Evolutionary conservation across 2,888 invertebrate species (phyloP).

Genomic region (Megastigmus dorsalis): DNA sequence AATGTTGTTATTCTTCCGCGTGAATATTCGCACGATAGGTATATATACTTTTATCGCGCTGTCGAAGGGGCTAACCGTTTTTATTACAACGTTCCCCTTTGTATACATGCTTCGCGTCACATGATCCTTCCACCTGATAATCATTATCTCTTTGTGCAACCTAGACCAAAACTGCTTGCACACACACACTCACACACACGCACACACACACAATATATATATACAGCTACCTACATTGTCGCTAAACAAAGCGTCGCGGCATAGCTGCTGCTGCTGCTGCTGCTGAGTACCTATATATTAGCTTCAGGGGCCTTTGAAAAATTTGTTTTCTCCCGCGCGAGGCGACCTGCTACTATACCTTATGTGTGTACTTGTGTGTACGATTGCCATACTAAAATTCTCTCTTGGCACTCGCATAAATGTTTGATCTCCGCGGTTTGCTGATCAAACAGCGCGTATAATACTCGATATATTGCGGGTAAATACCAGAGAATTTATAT

Average conservation of each 20-base stretch:
- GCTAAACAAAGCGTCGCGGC: too few relatives aligned
- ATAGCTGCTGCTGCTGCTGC: neutral
- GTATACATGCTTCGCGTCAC: neutral
- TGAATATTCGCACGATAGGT: too few relatives aligned
- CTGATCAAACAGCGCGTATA: conserved; percentile 16
- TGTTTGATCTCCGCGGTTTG: neutral
- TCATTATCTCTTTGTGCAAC: conserved; percentile 24
- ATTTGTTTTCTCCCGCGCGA: neutral
- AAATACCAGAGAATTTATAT: too few relatives aligned
- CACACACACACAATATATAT: too few relatives aligned
- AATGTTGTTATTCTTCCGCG: too few relatives aligned
- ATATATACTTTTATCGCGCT: too few relatives aligned
- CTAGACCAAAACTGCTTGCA: neutral
- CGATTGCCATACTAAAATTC: neutral
- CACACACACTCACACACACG: too few relatives aligned
- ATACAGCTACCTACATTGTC: neutral
- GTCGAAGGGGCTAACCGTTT: too few relatives aligned
- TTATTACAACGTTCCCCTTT: too few relatives aligned
- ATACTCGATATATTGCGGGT: neutral
- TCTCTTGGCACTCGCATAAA: neutral
- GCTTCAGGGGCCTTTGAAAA: conserved; percentile 6
- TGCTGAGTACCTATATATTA: neutral
- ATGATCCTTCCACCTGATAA: conserved; percentile 9
- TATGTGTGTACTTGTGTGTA: neutral
- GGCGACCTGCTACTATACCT: too few relatives aligned